Conservation (phyloP, 1,140 invertebrate species). For the Elymnias hypermnestra region DNA sequence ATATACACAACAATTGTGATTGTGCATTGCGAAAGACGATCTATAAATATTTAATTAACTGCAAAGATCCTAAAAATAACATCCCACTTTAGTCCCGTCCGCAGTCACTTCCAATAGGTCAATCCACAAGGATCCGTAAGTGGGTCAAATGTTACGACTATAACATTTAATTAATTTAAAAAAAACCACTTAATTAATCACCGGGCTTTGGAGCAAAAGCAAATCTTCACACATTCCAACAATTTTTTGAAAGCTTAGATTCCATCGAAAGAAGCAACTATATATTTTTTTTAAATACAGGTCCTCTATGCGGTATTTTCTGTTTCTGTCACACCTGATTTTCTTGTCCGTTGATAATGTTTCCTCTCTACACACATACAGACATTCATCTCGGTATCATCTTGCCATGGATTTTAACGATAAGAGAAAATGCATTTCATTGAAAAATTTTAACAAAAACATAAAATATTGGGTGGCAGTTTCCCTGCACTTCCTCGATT, state of each 20-base stretch:
- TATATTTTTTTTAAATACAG: constrained; percentile 20
- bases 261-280: too few species aligned
- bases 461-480: constrained; percentile 43
- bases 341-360: constrained; percentile 46
- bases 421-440: constrained; percentile 52
- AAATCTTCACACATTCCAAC: too few species aligned
- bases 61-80: constrained; percentile 75
- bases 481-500: constrained; percentile 65
- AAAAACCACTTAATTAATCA: constrained; percentile 12
- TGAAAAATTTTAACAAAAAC: constrained; percentile 56
- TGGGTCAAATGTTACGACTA: constrained; percentile 66
- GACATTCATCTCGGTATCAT: constrained; percentile 48
- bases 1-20: constrained; percentile 30
- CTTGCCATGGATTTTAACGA: constrained; percentile 27
- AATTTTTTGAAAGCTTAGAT: too few species aligned
- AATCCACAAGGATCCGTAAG: constrained; percentile 61
- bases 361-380: constrained; percentile 40
- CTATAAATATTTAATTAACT: constrained; percentile 74
- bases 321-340: constrained; percentile 53
- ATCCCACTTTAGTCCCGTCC: constrained; percentile 58
- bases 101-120: constrained; percentile 69
- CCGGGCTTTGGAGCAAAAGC: too few species aligned
- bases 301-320: constrained; percentile 56
- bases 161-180: constrained; percentile 19
- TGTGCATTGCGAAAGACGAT: constrained; percentile 49